These are phyloP conservation scores for Enteromius unitaeniatus DNA, from an alignment of 2,797 vertebrate species.

Conservation along the genomic window DNA sequence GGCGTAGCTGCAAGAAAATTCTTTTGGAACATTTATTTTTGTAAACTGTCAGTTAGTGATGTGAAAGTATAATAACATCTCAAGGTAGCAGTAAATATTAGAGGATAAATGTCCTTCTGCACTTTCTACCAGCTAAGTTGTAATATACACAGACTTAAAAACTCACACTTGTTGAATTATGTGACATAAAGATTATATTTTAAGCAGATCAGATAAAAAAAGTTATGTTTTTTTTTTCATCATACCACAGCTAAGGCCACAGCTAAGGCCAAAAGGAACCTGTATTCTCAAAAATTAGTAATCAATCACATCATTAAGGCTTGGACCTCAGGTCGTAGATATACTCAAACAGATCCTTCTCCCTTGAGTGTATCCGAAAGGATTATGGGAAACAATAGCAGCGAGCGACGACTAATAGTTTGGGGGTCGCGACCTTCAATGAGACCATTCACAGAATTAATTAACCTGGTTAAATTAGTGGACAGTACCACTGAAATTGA, in stretches of 20 bases:
- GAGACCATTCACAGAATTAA: slow-evolving; percentile 18
- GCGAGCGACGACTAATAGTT: slow-evolving; percentile 5
- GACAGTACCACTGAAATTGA: not conserved
- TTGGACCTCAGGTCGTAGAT: not conserved
- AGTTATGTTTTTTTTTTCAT: not conserved
- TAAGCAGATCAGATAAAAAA: not conserved
- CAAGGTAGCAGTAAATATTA: not conserved
- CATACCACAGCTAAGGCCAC: not conserved
- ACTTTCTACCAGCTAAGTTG: not conserved
- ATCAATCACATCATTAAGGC: slow-evolving; percentile 22
- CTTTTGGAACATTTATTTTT: not conserved
- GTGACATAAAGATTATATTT: not conserved
- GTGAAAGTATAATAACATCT: slow-evolving; percentile 3
- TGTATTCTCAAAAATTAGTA: slow-evolving; percentile 19
- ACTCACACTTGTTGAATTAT: not conserved
- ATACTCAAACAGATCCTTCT: not conserved
- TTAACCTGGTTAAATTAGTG: slow-evolving; percentile 15
- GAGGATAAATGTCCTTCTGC: not conserved
- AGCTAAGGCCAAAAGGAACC: not conserved
- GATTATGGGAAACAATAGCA: not conserved
- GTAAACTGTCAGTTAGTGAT: not conserved
- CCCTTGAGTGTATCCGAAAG: not conserved
- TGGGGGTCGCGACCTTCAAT: slow-evolving; percentile 1
- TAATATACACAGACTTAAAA: not conserved
- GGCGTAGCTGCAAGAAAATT: not conserved